Evolutionary conservation across 2,797 vertebrate species (phyloP), one percentile per base, ranked within the genome.

Genomic region (Varecia variegata): DNA sequence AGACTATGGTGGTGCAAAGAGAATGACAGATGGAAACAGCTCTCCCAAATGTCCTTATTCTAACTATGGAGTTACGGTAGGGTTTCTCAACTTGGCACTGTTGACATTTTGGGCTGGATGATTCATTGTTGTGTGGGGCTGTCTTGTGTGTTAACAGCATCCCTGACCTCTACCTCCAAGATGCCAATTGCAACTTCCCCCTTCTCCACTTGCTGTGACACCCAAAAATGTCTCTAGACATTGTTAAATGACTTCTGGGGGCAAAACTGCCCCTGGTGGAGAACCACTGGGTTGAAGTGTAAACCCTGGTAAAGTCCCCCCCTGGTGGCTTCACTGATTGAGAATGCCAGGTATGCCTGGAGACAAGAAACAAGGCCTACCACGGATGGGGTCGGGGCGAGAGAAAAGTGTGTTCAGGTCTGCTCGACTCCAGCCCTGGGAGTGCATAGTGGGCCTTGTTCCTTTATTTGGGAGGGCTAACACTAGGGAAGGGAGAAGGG

Each of bases 371-470:
- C 15, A 47, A 77, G 62, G 35, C 25, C 7, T 25, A 11, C 32
- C 30, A 27, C 38, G 0, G 32, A 67, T 18, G 58, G 80, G 62
- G 68, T 15, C 25, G 45, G 25, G 91, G 62, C 3, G 7, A 67
- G 32, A 67, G 32, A n/a, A 18, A n/a, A 32, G 68, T 8, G n/a
- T 43, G 58, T 52, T 58, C 10, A 54, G 27, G 1, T 25, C 40
- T 35, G 30, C 38, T 60, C 5, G 27, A 45, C 18, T 27, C 15
- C 4, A 83, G 56, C 2, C 50, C 8, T 62, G 15, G 52, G 56
- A 77, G 7, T 21, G 0, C 12, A 2, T 0, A 0, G 9, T 14
- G 40, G 18, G 3, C 9, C 13, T 5, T 27, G 54, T 47, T 68
- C 38, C 18, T 80, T 89, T 80, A 45, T 5, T 40, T 25, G 15